phyloP scores from a whole-genome alignment of 2,113 vertebrate genomes.

The Sula dactylatra region DNA sequence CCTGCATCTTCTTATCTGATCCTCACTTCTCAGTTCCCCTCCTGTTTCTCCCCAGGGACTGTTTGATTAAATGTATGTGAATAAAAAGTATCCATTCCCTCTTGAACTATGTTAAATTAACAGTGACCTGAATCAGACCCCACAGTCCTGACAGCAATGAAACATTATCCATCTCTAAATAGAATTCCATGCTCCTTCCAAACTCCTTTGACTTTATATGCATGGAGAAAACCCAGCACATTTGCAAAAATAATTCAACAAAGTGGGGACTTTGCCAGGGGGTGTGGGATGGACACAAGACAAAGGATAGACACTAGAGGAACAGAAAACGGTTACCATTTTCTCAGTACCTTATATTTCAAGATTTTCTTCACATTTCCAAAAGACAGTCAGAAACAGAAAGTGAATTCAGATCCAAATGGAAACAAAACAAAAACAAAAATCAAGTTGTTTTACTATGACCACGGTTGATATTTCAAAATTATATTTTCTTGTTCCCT shows the following conservation, averaged over 20 bases:
- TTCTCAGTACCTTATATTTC: background rate
- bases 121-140: conserved; percentile 28
- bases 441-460: background rate
- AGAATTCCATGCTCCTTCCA: background rate
- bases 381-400: background rate
- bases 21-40: background rate
- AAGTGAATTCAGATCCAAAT: background rate
- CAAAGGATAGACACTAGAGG: background rate
- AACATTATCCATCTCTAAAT: conserved; percentile 30
- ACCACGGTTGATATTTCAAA: background rate
- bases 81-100: background rate
- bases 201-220: background rate
- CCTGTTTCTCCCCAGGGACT: background rate
- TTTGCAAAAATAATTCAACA: background rate
- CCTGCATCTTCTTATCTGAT: background rate
- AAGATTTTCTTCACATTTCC: background rate
- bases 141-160: background rate
- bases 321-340: background rate
- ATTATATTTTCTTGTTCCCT: background rate
- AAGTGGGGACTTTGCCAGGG: background rate
- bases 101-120: conserved; percentile 48
- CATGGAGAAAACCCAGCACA: background rate
- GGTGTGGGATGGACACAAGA: background rate
- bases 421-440: background rate
- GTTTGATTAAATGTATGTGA: conserved; percentile 27